Conservation (phyloP, 2,888 invertebrate genomes). For the Fissipunctia ypsillon region DNA sequence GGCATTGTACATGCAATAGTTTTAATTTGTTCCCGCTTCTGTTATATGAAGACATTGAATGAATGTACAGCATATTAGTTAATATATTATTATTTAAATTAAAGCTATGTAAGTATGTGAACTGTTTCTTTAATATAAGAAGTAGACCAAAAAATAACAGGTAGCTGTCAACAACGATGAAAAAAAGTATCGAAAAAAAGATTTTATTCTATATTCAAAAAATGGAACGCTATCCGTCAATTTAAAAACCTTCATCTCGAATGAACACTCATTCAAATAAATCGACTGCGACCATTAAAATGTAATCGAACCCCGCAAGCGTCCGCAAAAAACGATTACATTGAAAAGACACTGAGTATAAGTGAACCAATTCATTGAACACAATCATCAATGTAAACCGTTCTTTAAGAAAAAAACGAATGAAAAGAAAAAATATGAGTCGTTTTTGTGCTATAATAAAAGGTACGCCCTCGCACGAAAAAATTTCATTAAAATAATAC, state of each 20-base stretch:
- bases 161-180: conserved; percentile 27
- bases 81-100: too few relatives aligned
- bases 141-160: conserved; percentile 15
- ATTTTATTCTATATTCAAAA: conserved; percentile 40
- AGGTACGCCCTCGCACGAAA: conserved; percentile 71
- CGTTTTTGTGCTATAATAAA: conserved; percentile 68
- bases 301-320: conserved; percentile 70
- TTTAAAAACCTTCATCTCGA: conserved; percentile 57
- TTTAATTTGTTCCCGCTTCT: too few relatives aligned
- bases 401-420: conserved; percentile 73
- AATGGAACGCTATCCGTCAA: conserved; percentile 52
- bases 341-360: conserved; percentile 73
- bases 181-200: background rate
- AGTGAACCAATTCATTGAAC: conserved; percentile 74
- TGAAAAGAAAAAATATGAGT: conserved; percentile 68
- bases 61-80: too few relatives aligned
- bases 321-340: conserved; percentile 71
- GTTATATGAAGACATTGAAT: too few relatives aligned
- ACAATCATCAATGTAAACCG: conserved; percentile 76
- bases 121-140: too few relatives aligned
- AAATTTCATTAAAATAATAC: conserved; percentile 79
- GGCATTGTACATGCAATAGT: too few relatives aligned
- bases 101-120: too few relatives aligned
- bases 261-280: conserved; percentile 65
- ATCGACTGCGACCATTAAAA: conserved; percentile 68